A percentile compares a stretch with the other conserved stretches of the same genome.
These are phyloP conservation scores for Timandra comae DNA, from an alignment of 2,888 invertebrate genomes.

Conservation along the genomic window DNA sequence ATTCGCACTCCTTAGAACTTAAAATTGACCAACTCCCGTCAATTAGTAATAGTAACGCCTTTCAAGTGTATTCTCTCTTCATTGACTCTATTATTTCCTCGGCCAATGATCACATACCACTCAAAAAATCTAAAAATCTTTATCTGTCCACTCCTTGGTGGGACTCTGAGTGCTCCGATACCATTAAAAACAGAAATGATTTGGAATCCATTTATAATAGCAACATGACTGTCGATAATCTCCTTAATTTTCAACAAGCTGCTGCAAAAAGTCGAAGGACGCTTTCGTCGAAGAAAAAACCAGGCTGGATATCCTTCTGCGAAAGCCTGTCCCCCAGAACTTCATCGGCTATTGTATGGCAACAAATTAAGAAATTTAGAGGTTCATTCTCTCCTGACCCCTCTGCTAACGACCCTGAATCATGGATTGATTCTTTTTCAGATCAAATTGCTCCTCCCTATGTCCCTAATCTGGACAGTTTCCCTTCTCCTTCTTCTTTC, in stretches of 20 bases:
- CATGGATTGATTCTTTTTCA: constrained; percentile 4
- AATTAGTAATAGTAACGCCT: background rate
- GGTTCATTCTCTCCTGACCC: too few species aligned
- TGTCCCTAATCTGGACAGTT: background rate
- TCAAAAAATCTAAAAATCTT: too few species aligned
- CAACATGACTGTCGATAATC: constrained; percentile 3
- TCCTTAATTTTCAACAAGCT: constrained; percentile 1
- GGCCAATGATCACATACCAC: constrained; percentile 3
- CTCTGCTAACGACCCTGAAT: constrained; percentile 4
- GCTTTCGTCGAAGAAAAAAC: constrained; percentile 5
- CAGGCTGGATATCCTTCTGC: constrained; percentile 9
- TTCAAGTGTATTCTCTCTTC: background rate
- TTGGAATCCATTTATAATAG: constrained; percentile 1
- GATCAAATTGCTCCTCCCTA: constrained; percentile 4
- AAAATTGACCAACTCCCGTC: background rate
- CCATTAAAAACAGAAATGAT: background rate
- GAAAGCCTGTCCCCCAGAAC: constrained; percentile 7
- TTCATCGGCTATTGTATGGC: constrained; percentile 9
- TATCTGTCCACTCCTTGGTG: constrained; percentile 7
- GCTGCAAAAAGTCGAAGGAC: constrained; percentile 1
- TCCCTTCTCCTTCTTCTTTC: background rate
- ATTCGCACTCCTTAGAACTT: too few species aligned
- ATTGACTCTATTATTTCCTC: background rate
- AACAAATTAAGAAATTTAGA: constrained; percentile 5
- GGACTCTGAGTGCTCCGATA: constrained; percentile 6